These are phyloP conservation scores for Squalus acanthias DNA, from an alignment of 2,797 vertebrate genomes.

Conservation along the genomic window DNA sequence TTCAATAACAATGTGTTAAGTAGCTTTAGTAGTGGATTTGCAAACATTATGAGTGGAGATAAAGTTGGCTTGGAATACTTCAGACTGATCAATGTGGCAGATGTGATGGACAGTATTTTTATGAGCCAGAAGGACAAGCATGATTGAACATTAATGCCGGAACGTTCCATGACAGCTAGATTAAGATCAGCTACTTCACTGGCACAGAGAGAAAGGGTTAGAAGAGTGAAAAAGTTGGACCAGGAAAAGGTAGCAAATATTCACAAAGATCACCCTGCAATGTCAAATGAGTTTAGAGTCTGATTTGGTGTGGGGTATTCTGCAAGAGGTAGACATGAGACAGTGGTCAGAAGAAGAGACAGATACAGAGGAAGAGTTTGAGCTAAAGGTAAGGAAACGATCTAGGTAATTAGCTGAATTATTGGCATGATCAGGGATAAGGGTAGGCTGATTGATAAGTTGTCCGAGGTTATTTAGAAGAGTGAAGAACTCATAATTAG, in stretches of 20 bases:
- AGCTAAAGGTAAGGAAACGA: not conserved
- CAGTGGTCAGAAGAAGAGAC: not conserved
- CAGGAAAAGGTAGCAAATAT: not conserved
- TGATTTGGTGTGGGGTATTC: not conserved
- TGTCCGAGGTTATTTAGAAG: not conserved
- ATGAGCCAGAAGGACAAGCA: not conserved
- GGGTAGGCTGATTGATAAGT: not conserved
- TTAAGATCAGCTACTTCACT: not conserved
- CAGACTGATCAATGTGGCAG: not conserved
- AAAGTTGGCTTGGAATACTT: not conserved
- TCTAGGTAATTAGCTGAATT: not conserved
- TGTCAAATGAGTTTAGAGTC: not conserved
- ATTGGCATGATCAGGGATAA: not conserved
- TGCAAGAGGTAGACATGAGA: not conserved
- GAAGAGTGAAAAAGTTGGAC: not conserved
- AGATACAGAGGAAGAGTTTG: not conserved
- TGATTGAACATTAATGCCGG: not conserved
- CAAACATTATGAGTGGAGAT: not conserved
- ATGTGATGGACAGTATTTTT: not conserved
- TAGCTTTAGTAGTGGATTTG: not conserved
- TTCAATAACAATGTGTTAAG: not conserved
- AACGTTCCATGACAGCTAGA: not conserved
- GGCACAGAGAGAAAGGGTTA: not conserved
- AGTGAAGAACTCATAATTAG: not conserved
- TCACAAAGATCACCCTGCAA: not conserved